Percentiles rank a stretch among this genome's conserved stretches.
Conservation (phyloP, 2,888 invertebrate species). For the Papilio gigon region DNA sequence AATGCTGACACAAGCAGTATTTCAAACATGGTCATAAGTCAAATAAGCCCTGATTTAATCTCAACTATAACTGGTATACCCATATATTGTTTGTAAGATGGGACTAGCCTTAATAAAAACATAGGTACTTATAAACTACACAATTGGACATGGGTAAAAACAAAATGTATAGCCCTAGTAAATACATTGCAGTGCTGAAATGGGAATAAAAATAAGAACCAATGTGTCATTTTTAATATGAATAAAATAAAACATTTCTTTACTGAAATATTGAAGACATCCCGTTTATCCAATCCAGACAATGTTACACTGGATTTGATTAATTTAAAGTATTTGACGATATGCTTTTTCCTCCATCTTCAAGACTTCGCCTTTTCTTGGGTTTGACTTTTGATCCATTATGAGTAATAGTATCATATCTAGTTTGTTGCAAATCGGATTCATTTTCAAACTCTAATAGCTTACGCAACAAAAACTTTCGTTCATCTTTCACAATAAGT, state of each 20-base stretch:
- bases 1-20: not conserved
- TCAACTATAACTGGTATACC: not conserved
- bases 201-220: not conserved
- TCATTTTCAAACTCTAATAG: slow-evolving; percentile 86
- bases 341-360: slow-evolving; percentile 56
- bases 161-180: not conserved
- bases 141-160: not conserved
- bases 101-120: not conserved
- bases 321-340: slow-evolving; percentile 35
- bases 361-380: slow-evolving; percentile 64
- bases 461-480: slow-evolving; percentile 90
- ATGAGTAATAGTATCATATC: slow-evolving; percentile 54
- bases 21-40: too few species aligned
- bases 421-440: slow-evolving; percentile 57
- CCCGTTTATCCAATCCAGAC: too few species aligned
- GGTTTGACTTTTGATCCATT: slow-evolving; percentile 65
- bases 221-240: not conserved
- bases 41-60: not conserved
- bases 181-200: not conserved
- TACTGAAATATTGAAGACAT: not conserved
- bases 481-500: slow-evolving; percentile 90
- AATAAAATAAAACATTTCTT: not conserved
- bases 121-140: not conserved
- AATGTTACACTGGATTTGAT: not conserved
- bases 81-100: not conserved